phyloP scores from a whole-genome alignment of 2,797 vertebrate species.

The Notoglanidium macrostoma region DNA sequence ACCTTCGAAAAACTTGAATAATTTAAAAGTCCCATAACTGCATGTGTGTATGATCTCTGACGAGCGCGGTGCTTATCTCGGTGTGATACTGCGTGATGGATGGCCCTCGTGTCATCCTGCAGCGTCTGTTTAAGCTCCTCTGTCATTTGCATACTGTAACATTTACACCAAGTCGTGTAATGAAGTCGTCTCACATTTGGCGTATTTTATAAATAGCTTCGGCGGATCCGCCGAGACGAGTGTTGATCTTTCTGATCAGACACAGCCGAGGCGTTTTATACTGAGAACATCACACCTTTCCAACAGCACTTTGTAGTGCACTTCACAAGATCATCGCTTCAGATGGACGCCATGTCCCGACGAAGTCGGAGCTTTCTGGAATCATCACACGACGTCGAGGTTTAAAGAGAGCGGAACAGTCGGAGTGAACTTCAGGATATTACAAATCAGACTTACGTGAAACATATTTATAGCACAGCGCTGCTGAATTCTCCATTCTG shows the following conservation, averaged over 20 bases:
- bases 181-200: not conserved
- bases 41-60: not conserved
- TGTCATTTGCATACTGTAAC: constrained; percentile 23
- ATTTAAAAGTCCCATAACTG: not conserved
- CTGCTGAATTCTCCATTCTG: not conserved
- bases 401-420: not conserved
- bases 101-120: not conserved
- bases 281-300: not conserved
- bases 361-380: not conserved
- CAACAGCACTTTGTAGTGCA: not conserved
- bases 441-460: not conserved
- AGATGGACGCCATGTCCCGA: not conserved
- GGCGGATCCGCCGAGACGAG: not conserved
- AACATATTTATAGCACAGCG: not conserved
- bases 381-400: not conserved
- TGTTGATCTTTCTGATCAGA: not conserved
- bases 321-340: not conserved
- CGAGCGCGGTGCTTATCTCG: not conserved
- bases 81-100: not conserved
- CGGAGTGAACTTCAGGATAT: not conserved
- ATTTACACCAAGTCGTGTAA: not conserved
- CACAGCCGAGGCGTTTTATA: not conserved
- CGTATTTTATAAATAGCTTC: not conserved
- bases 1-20: not conserved
- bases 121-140: not conserved